A percentile compares a stretch with the other conserved stretches of the same genome.
Evolutionary conservation across 2,113 vertebrate species (phyloP).

Genomic region (Polypterus senegalus): DNA sequence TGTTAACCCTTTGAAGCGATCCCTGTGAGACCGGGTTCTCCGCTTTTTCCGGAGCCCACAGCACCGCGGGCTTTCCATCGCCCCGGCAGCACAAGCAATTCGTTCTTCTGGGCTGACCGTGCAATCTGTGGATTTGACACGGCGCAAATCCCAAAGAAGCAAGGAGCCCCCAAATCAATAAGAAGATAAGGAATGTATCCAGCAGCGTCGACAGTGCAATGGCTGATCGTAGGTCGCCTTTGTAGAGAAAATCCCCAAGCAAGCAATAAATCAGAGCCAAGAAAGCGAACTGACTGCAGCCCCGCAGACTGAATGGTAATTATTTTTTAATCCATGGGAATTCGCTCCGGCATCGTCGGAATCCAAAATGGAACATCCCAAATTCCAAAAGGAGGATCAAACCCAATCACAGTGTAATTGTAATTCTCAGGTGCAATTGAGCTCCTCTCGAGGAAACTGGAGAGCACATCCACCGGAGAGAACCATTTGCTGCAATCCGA

Average conservation of each 20-base stretch:
- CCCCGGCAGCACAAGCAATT: constrained; percentile 30
- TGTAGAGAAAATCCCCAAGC: constrained; percentile 33
- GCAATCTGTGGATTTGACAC: too few relatives aligned
- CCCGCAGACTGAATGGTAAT: neutral
- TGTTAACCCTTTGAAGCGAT: constrained; percentile 57
- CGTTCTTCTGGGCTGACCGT: constrained; percentile 10
- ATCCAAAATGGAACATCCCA: too few relatives aligned
- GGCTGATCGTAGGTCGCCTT: constrained; percentile 54
- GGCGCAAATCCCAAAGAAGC: constrained; percentile 7
- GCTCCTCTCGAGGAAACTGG: too few relatives aligned
- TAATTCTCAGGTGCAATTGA: too few relatives aligned
- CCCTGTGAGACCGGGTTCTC: constrained; percentile 74
- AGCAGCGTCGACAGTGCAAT: constrained; percentile 53
- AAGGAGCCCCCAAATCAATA: constrained; percentile 32
- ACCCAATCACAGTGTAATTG: too few relatives aligned
- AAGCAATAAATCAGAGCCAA: constrained; percentile 45
- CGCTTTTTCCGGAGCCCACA: constrained; percentile 76
- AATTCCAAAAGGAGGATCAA: too few relatives aligned
- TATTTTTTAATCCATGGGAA: neutral
- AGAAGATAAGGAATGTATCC: constrained; percentile 33
- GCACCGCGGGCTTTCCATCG: constrained; percentile 79
- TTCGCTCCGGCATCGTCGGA: too few relatives aligned
- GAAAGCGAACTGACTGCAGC: constrained; percentile 49
- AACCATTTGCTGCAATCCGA: too few relatives aligned
- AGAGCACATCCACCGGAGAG: too few relatives aligned